Evolutionary conservation across 1,140 invertebrate genomes (phyloP).

Genomic region (Ctenoplectra terminalis): DNA sequence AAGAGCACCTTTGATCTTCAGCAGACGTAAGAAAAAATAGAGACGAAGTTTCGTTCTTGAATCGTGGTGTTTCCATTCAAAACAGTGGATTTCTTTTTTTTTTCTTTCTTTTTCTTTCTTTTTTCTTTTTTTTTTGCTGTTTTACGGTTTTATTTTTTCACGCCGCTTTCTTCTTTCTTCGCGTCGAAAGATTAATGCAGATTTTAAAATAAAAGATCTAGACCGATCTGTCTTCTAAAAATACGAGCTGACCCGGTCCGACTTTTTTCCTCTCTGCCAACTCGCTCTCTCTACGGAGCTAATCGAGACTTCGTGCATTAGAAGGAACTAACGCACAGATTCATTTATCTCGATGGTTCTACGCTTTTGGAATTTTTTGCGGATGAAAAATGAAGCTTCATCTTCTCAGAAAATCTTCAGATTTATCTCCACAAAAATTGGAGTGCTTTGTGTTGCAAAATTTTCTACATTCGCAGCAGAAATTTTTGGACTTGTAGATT

Average conservation of each 20-base stretch:
- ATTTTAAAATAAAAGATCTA: constrained; percentile 29
- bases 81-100: not conserved
- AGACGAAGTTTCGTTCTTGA: not conserved
- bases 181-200: not conserved
- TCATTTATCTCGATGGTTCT: not conserved
- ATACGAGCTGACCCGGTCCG: constrained; percentile 47
- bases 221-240: constrained; percentile 49
- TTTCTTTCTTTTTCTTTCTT: too few relatives aligned
- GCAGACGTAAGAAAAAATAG: not conserved
- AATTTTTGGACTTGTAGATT: too few relatives aligned
- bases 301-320: not conserved
- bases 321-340: not conserved
- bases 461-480: too few relatives aligned
- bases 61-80: not conserved
- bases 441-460: too few relatives aligned
- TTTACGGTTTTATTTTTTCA: not conserved
- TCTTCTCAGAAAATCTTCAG: too few relatives aligned
- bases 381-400: not conserved
- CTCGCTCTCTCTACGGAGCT: not conserved
- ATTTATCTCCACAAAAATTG: too few relatives aligned
- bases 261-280: constrained; percentile 48
- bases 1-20: constrained; percentile 15
- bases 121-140: too few relatives aligned
- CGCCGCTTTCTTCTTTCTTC: too few relatives aligned
- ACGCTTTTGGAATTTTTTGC: not conserved